Evolutionary conservation across 1,140 invertebrate genomes (phyloP), one percentile per base, ranked within the genome.

Genomic region (Tetramorium simillimum): DNA sequence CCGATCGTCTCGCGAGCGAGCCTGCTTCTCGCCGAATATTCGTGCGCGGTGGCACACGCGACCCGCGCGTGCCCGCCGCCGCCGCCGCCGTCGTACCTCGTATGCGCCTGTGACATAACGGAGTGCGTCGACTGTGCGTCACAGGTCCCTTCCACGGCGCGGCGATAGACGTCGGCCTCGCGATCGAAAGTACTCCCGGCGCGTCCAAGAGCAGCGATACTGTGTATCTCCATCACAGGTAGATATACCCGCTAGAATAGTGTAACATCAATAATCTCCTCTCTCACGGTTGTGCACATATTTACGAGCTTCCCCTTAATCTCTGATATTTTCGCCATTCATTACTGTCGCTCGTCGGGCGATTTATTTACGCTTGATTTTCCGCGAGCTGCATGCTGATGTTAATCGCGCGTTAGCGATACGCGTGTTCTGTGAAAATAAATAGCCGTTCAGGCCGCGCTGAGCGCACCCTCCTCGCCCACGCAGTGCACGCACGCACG

Each of bases 81-180:
- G n/a, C n/a, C n/a, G n/a, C n/a, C n/a, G n/a, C n/a, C n/a, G n/a
- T 24, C 62, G 37, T 21, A 28, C 12, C 73, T 16, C 58, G 62
- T 43, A 24, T 18, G 40, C 28, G 65, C 18, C 16, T 73, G 51
- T 37, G 65, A 69, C 65, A 69, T 69, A 69, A 69, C 80, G 70
- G 70, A 49, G 69, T 75, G 80, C 69, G 40, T 49, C 80, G 69
- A 75, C 53, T 73, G 80, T 84, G 80, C 53, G 67, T 84, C 40
- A 75, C 18, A 73, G 6, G 12, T 46, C 18, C 80, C 40, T 73
- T 37, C 69, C 67, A 73, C 65, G 12, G 28, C 21, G n/a, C 63
- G 37, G 12, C 75, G 78, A n/a, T 53, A 56, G 78, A 70, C 65
- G 37, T 78, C 18, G 76, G 43, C 60, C 51, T 37, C 18, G 46